Base-by-base conservation (phyloP, 1,140 invertebrate species). In the Drosophila cardini region DNA sequence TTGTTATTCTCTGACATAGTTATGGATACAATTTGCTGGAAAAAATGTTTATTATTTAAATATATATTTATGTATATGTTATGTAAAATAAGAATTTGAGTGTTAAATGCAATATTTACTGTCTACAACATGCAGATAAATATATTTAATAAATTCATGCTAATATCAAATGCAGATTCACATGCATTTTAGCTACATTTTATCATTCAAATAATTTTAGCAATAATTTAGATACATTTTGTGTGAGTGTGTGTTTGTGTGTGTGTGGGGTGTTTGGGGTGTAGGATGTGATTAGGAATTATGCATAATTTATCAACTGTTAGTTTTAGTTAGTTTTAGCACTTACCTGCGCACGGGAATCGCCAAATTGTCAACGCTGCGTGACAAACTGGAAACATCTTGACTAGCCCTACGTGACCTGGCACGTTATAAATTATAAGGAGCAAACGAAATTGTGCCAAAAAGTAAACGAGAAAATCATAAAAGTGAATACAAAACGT, bases 321-420 rank as follows among this genome's bases (percentile, higher is more conserved):
- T 40, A 40, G 38, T 40, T 40, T 76, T 48, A 55, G 62, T 61
- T 48, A 62, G 4, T 48, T 58, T 65, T 18, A 52, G 61, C 16
- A 91, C 91, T 92, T 92, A 92, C 91, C 91, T 90, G 78, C 91
- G 84, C 70, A 90, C 84, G 56, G 91, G 91, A 42, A 92, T 87
- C 72, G 91, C 73, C 75, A 91, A 80, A 77, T 91, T 92, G 80
- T 95, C 94, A 76, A 94, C 94, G 90, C 94, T 94, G 89, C 94
- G 93, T 78, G 94, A 94, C 79, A 95, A 94, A 93, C 91, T 91
- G 75, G 93, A 93, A 70, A 94, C 94, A 93, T 96, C 96, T 93
- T 96, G 96, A 84, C 96, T 96, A 91, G 96, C 95, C 86, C 96
- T 95, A 91, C 96, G 95, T 94, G 95, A 96, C 95, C 94, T 95